These are phyloP conservation scores for Jacana jacana DNA, from an alignment of 2,113 vertebrate genomes.

Conservation along the genomic window DNA sequence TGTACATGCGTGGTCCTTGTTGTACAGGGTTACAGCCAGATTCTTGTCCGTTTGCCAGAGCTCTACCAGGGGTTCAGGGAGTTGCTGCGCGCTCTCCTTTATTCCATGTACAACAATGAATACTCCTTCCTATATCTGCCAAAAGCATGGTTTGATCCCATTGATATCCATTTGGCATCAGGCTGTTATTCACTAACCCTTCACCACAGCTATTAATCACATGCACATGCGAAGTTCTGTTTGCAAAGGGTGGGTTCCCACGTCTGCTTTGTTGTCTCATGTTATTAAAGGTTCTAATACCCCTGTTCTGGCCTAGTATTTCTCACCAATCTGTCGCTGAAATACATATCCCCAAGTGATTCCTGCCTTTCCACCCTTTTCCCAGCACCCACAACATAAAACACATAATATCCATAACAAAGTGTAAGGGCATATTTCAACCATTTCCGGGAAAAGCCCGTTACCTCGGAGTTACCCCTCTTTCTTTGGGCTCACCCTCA, in stretches of 20 bases:
- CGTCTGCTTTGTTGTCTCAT: neutral
- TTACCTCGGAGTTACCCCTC: neutral
- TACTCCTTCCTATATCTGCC: conserved; percentile 25
- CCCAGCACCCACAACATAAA: neutral
- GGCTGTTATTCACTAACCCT: conserved; percentile 3
- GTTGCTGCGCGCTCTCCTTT: conserved; percentile 4
- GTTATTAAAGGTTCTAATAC: neutral
- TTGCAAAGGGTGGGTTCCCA: neutral
- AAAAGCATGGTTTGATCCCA: conserved; percentile 33
- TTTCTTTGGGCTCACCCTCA: neutral
- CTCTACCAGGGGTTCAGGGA: conserved; percentile 11
- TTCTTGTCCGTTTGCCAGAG: conserved; percentile 24
- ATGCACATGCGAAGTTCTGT: neutral
- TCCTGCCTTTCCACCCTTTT: neutral
- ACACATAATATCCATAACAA: no score
- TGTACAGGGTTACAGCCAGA: conserved; percentile 48
- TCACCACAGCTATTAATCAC: conserved; percentile 38
- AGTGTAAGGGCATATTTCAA: neutral
- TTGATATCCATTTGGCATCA: conserved; percentile 46
- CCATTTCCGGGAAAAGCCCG: neutral
- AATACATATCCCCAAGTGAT: neutral
- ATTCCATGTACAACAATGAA: conserved; percentile 6
- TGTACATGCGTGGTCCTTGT: conserved; percentile 51
- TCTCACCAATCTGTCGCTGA: neutral
- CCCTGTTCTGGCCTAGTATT: neutral